Base-by-base conservation (phyloP, 2,797 vertebrate species). In the Sebastes matsubarae region DNA sequence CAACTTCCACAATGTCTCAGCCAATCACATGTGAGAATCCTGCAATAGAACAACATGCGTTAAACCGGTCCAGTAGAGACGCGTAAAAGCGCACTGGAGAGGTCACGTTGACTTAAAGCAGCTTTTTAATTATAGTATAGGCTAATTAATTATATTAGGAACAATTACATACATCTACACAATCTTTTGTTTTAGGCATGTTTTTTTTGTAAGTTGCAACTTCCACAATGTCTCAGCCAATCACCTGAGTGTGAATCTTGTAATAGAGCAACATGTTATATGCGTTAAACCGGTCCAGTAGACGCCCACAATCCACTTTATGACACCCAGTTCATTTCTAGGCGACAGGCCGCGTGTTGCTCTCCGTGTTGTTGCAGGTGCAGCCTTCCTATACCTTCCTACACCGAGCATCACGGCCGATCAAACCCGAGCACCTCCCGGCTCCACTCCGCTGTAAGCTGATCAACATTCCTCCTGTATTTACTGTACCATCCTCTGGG, bases 391-490 rank as follows among this genome's bases (percentile, higher is more conserved):
- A 30, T 8, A 30, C 29, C 29, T 30, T 30, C 1, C 32, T 32
- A 9, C 24, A 84, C 70, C 59, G 18, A 65, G 88, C 83, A 83
- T 87, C 81, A 20, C 63, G 59, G 58, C 68, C 75, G 58, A 88
- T 86, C 85, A 85, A 79, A 87, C 78, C 79, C 75, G 65, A 72
- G 77, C 66, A 73, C 69, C 87, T 85, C 90, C 82, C 82, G 84
- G 84, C 83, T 85, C 89, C 73, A 65, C 68, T 52, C 90, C 73
- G 67, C 68, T 52, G 60, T 93, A 94, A 94, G 92, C 91, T 89
- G 94, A 92, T 95, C 94, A 94, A 94, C 93, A 95, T 95, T 95
- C 94, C 89, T 93, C 46, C 82, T 87, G 87, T 91, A 86, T 93
- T 94, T 91, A 91, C 77, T 80, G 89, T 83, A 87, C 88, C 88